phyloP scores from a whole-genome alignment of 1,140 invertebrate species.

The Drosophila ohnishii region DNA sequence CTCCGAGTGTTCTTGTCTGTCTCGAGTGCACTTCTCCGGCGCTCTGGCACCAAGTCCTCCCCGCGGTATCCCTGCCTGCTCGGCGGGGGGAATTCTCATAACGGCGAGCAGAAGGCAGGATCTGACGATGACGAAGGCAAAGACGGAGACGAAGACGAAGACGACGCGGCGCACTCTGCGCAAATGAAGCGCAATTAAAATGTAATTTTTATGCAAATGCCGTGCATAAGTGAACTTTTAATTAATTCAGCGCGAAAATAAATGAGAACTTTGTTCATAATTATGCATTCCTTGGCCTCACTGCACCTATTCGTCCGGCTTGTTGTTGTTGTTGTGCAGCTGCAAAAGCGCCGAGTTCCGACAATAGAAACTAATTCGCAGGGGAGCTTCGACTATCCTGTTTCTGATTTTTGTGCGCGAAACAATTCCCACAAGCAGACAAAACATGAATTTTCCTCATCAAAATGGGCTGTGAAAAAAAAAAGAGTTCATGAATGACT shows the following conservation, averaged over 20 bases:
- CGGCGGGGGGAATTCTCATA: not conserved
- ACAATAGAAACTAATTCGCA: constrained; percentile 36
- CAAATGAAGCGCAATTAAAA: constrained; percentile 82
- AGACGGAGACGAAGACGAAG: constrained; percentile 15
- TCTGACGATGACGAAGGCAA: constrained; percentile 9
- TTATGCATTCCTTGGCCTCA: constrained; percentile 60
- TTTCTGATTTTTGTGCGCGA: not conserved
- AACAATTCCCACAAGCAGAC: constrained; percentile 1
- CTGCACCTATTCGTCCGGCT: constrained; percentile 14
- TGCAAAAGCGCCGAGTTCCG: not conserved
- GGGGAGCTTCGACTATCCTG: constrained; percentile 22
- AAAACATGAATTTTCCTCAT: constrained; percentile 5
- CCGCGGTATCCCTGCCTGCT: not conserved
- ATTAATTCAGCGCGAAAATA: constrained; percentile 79
- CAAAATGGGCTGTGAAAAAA: constrained; percentile 7
- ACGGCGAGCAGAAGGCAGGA: constrained; percentile 2
- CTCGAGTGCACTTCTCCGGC: constrained; percentile 60
- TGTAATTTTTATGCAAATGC: constrained; percentile 80
- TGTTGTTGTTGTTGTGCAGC: constrained; percentile 5
- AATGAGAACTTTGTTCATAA: constrained; percentile 74
- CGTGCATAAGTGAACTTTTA: constrained; percentile 81
- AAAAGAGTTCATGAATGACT: constrained; percentile 7
- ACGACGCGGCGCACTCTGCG: constrained; percentile 47
- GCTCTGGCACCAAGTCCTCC: not conserved
- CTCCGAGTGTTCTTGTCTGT: constrained; percentile 70